These are phyloP conservation scores for Ridgeia piscesae DNA, from an alignment of 1,140 invertebrate species.

Conservation along the genomic window DNA sequence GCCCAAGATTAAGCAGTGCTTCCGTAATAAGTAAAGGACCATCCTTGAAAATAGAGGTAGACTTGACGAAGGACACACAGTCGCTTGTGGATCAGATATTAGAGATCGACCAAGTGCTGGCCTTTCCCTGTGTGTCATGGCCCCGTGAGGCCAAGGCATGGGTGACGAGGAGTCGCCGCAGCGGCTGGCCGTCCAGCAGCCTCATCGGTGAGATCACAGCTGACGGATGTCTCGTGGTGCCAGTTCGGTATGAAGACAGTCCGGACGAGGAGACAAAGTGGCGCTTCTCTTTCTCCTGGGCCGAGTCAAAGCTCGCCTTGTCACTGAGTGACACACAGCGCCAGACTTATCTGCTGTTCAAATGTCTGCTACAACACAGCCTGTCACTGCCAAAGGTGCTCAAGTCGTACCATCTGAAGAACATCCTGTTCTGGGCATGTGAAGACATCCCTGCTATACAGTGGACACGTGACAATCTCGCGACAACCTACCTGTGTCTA, in stretches of 20 bases:
- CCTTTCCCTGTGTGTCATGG: conserved; percentile 5
- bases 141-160: not conserved
- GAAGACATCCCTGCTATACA: not conserved
- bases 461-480: conserved; percentile 8
- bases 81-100: not conserved
- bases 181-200: not conserved
- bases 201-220: not conserved
- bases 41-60: not conserved
- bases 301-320: not conserved
- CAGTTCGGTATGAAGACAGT: not conserved
- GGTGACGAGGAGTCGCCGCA: not conserved
- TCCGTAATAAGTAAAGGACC: not conserved
- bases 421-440: conserved; percentile 7
- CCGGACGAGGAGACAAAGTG: not conserved
- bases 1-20: not conserved
- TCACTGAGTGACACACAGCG: not conserved
- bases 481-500: not conserved
- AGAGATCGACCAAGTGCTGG: conserved; percentile 4
- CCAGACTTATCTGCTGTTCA: conserved; percentile 10
- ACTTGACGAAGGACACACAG: not conserved
- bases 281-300: conserved; percentile 9
- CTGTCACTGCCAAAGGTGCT: not conserved
- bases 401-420: conserved; percentile 18
- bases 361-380: not conserved
- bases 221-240: not conserved